Percentiles rank a stretch among this genome's conserved stretches.
These are phyloP conservation scores for Ochotona princeps DNA, from an alignment of 2,113 vertebrate genomes.

Conservation along the genomic window DNA sequence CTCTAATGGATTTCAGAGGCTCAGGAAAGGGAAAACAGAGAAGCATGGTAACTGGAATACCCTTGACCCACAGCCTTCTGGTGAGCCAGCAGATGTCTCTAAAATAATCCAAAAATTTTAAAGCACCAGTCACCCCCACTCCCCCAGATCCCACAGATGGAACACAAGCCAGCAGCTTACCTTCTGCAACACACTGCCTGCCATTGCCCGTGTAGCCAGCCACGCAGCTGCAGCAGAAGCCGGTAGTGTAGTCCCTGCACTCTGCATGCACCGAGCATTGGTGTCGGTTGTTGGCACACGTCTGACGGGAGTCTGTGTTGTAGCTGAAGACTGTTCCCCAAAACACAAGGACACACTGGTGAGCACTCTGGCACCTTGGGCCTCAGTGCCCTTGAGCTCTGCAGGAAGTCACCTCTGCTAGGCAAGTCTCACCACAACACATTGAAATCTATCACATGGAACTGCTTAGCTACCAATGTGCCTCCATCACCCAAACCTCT, in stretches of 20 bases:
- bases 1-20: not conserved
- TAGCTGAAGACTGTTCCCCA: conserved; percentile 92
- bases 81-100: too few relatives aligned
- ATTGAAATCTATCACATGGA: accelerated
- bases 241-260: conserved; percentile 91
- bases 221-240: conserved; percentile 95
- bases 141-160: accelerated
- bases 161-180: conserved; percentile 77
- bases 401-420: not conserved
- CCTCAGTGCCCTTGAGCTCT: accelerated
- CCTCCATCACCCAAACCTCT: not conserved
- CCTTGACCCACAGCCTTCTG: not conserved
- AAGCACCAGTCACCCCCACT: too few relatives aligned
- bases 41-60: too few relatives aligned
- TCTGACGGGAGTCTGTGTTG: conserved; percentile 88
- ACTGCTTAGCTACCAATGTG: accelerated
- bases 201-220: conserved; percentile 96
- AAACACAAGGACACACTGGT: not conserved
- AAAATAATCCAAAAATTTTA: too few relatives aligned
- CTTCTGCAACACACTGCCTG: conserved; percentile 94
- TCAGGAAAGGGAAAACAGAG: not conserved
- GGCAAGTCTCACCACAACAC: not conserved
- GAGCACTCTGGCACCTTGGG: accelerated
- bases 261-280: conserved; percentile 93
- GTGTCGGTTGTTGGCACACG: conserved; percentile 90